These are phyloP conservation scores for Cabera pusaria DNA, from an alignment of 2,888 invertebrate genomes.

Conservation along the genomic window DNA sequence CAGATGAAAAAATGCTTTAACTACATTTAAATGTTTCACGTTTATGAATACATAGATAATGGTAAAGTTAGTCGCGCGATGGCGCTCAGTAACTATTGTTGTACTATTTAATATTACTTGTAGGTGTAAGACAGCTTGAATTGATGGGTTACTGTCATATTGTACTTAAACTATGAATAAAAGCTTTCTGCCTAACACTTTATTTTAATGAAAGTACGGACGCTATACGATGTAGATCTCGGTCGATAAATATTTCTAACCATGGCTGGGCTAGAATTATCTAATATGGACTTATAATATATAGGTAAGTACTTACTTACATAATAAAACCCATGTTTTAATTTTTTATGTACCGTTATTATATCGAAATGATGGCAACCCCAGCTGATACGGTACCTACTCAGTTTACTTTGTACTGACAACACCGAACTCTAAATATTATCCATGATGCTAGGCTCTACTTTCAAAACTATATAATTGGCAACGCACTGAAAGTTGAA, in stretches of 20 bases:
- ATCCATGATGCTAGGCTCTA: too few relatives aligned
- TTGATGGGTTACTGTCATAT: constrained; percentile 7
- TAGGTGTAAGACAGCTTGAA: constrained; percentile 34
- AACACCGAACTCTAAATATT: too few relatives aligned
- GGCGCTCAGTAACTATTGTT: constrained; percentile 50
- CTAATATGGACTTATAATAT: too few relatives aligned
- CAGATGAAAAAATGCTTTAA: constrained; percentile 79
- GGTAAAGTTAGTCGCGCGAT: constrained; percentile 64
- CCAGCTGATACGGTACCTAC: too few relatives aligned
- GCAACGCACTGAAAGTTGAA: constrained; percentile 50
- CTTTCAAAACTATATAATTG: constrained; percentile 32
- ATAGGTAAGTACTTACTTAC: too few relatives aligned
- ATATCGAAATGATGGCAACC: too few relatives aligned
- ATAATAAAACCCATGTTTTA: neutral
- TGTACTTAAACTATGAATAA: too few relatives aligned
- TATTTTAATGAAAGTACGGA: too few relatives aligned
- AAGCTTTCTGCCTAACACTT: too few relatives aligned
- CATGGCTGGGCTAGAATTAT: constrained; percentile 4
- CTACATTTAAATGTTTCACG: constrained; percentile 77
- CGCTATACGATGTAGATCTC: too few relatives aligned
- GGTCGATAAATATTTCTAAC: neutral
- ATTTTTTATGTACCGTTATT: too few relatives aligned
- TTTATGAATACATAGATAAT: constrained; percentile 66
- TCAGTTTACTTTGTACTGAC: too few relatives aligned
- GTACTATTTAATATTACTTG: constrained; percentile 49